Evolutionary conservation across 64 coral and sea anemone species (phyloP).

Genomic region (Stichodactyla helianthus): DNA sequence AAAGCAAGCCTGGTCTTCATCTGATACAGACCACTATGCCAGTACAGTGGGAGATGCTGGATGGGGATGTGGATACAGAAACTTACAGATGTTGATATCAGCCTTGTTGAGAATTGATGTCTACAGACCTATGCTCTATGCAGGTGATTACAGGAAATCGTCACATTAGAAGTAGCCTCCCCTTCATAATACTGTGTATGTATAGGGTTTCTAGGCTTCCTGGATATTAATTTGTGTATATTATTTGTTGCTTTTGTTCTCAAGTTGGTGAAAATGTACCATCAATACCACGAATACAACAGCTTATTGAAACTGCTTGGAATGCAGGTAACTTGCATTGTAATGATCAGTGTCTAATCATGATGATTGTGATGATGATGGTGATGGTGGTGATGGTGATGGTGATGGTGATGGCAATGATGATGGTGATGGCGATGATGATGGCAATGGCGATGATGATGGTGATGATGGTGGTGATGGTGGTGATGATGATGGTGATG

Average conservation of each 20-base stretch:
- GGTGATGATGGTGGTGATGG: neutral
- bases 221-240: neutral
- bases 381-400: too few relatives aligned
- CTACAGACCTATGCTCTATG: constrained; percentile 63
- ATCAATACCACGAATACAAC: constrained; percentile 91
- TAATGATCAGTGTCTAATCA: neutral
- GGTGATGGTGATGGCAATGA: too few relatives aligned
- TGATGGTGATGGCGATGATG: neutral
- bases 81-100: constrained; percentile 95
- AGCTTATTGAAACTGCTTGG: constrained; percentile 90
- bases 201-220: neutral
- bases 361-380: neutral
- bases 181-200: too few relatives aligned
- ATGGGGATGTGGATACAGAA: constrained; percentile 97
- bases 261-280: constrained; percentile 88
- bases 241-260: neutral
- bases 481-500: neutral
- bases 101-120: constrained; percentile 63
- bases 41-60: constrained; percentile 91
- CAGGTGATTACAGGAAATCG: constrained; percentile 35
- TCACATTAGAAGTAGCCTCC: neutral
- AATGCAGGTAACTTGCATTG: constrained; percentile 45
- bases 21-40: constrained; percentile 88
- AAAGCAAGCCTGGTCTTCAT: constrained; percentile 68
- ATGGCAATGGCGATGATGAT: neutral